Evolutionary conservation across 1,140 invertebrate genomes (phyloP).

Genomic region (Leptonema lineaticorne): DNA sequence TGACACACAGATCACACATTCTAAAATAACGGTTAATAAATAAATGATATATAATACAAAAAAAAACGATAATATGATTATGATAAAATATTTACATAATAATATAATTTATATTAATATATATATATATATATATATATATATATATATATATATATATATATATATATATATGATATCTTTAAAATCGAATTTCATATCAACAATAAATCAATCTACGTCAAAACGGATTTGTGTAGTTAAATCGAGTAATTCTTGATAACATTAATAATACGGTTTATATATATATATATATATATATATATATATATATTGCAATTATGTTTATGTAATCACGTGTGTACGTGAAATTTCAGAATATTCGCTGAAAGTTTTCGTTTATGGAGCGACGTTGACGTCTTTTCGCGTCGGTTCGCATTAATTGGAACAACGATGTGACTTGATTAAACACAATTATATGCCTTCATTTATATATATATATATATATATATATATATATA

Average conservation of each 20-base stretch:
- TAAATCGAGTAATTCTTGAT: no score
- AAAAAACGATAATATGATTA: no score
- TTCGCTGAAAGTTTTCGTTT: not conserved
- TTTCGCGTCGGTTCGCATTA: not conserved
- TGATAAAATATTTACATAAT: no score
- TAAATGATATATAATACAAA: no score
- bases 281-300: not conserved
- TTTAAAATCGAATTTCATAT: not conserved
- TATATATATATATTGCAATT: not conserved
- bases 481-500: not conserved
- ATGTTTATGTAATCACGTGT: not conserved
- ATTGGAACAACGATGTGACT: not conserved
- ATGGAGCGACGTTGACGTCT: no score
- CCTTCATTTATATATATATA: not conserved
- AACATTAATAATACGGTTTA: no score
- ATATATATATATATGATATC: not conserved
- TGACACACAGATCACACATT: no score
- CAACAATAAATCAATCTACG: no score
- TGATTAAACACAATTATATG: constrained; percentile 9
- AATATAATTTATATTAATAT: no score
- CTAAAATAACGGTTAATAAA: no score
- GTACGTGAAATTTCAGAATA: not conserved
- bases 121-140: not conserved
- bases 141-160: not conserved
- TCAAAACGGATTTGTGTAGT: no score